These are phyloP conservation scores for Cryptomyrus ogoouensis DNA, from an alignment of 2,113 vertebrate species.

Conservation along the genomic window DNA sequence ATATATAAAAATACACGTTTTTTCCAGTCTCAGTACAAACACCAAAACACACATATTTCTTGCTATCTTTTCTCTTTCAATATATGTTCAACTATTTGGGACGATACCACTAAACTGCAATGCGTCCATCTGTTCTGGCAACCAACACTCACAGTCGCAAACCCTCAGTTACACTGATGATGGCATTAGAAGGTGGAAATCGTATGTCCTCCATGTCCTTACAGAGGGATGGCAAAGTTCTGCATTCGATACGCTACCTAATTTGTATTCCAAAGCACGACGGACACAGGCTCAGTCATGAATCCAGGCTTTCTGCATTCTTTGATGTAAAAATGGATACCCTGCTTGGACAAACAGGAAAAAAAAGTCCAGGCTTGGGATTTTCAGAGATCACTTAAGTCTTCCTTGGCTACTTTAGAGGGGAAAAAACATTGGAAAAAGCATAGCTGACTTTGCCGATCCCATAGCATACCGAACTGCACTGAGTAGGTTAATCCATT, in stretches of 20 bases:
- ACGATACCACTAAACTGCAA: neutral
- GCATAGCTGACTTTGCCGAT: conserved; percentile 32
- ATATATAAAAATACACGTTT: neutral
- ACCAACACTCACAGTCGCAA: neutral
- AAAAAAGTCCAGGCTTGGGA: conserved; percentile 26
- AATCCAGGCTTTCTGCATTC: conserved; percentile 32
- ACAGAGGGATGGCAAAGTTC: neutral
- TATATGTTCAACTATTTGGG: neutral
- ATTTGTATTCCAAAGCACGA: conserved; percentile 46
- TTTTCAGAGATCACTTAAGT: conserved; percentile 12
- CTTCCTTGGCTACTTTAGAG: conserved; percentile 31
- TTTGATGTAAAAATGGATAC: conserved; percentile 39
- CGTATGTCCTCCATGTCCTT: conserved; percentile 39
- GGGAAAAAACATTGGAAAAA: conserved; percentile 27
- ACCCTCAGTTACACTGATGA: neutral
- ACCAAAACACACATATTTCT: neutral
- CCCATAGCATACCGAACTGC: conserved; percentile 17
- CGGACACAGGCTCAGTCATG: conserved; percentile 24
- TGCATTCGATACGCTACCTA: conserved; percentile 13
- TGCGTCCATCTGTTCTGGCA: neutral
- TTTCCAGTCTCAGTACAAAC: neutral
- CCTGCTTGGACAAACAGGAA: conserved; percentile 33
- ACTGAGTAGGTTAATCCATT: conserved; percentile 33
- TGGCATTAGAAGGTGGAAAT: conserved; percentile 19
- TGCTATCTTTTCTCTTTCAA: neutral